Evolutionary conservation across 2,888 invertebrate genomes (phyloP).

Genomic region (Lamellibrachia satsuma): DNA sequence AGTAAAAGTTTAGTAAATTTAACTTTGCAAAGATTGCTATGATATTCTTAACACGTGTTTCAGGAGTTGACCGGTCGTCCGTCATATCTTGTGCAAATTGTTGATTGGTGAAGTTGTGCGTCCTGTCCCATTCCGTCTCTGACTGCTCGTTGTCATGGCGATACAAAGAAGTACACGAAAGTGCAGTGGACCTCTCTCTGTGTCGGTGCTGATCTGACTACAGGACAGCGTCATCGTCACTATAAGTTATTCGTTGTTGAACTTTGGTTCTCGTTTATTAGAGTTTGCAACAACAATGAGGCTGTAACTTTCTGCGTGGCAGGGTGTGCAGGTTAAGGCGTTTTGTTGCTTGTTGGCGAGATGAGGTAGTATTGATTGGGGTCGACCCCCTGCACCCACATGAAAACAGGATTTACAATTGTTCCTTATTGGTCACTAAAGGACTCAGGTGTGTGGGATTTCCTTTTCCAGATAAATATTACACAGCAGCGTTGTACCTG

Average conservation of each 20-base stretch:
- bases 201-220: not conserved
- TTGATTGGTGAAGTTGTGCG: not conserved
- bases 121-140: conserved; percentile 3
- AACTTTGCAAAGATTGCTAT: not conserved
- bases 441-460: not conserved
- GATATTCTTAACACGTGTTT: not conserved
- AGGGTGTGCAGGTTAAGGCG: not conserved
- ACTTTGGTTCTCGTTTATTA: conserved; percentile 9
- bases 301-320: not conserved
- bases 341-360: not conserved
- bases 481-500: not conserved
- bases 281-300: not conserved
- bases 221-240: not conserved
- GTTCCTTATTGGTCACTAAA: not conserved
- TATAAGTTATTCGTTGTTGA: not conserved
- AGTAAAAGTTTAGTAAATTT: too few relatives aligned
- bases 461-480: not conserved
- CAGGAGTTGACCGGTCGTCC: not conserved
- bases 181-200: not conserved
- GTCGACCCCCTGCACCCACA: not conserved
- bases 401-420: not conserved
- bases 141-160: not conserved
- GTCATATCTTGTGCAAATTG: not conserved
- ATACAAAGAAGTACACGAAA: not conserved
- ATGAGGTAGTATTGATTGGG: not conserved